Evolutionary conservation across 2,888 invertebrate genomes (phyloP), one percentile per base, ranked within the genome.

Genomic region (Parelbella ahira): DNA sequence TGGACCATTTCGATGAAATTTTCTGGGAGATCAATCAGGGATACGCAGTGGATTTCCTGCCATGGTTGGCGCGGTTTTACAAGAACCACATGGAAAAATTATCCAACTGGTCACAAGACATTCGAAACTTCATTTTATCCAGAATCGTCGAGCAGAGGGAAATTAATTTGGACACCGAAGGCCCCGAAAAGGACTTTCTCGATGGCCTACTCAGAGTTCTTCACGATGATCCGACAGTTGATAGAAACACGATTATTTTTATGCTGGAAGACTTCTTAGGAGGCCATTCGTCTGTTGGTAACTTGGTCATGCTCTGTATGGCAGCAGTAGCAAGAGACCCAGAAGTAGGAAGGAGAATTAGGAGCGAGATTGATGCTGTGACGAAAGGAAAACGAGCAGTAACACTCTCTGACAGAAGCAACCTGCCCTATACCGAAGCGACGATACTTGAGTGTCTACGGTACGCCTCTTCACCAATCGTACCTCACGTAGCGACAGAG

Each of bases 11-110:
- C 67, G 96, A 96, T 58, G 93, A 94, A 55, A 95, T 97, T 34
- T 97, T 97, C 80, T 95, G 94, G 93, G 96, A 96, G 64, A 95
- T 97, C 49, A 97, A 96, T 69, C 94, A 95, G 58, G 95, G 95
- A 0, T 95, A 95, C 67, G 93, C 94, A 0, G 90, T 96, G 0
- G 97, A 97, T 60, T 96, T 96, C 60, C 63, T 97, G 10, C 96
- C 96, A 0, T 95, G 94, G 93, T 70, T 96, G 0, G 81, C 90
- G 0, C 94, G 94, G 0, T 90, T 94, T 45, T 95, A 94, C 68
- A 77, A 77, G 1, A 82, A 87, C 1, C 93, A 94, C 58, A 90
- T 94, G 80, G 86, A 90, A 1, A 91, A 90, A 51, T 77, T 95
- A 2, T 88, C 90, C 0, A 68, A 88, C 38, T 94, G 94, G 94